Evolutionary conservation across 1,140 invertebrate species (phyloP).

Genomic region (Drosophila erecta): DNA sequence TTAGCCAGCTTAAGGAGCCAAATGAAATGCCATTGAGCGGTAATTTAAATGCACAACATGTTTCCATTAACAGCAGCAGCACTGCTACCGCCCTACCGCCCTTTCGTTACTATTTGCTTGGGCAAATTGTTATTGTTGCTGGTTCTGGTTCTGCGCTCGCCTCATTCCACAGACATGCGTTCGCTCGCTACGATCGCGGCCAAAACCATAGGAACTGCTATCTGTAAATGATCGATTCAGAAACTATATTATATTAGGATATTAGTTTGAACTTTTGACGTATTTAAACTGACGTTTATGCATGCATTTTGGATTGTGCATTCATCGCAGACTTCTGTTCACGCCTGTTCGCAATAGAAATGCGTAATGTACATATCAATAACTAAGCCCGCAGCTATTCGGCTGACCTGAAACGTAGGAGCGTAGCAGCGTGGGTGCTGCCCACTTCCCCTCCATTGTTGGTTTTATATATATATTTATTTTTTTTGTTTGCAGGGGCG

Average conservation of each 20-base stretch:
- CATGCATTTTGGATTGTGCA: neutral
- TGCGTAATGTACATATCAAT: neutral
- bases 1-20: conserved; percentile 54
- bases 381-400: conserved; percentile 1
- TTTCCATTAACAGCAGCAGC: conserved; percentile 59
- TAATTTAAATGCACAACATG: conserved; percentile 78
- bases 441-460: conserved; percentile 10
- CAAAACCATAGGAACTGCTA: neutral
- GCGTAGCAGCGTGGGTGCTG: conserved; percentile 7
- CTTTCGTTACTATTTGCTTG: conserved; percentile 47
- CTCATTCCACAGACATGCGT: conserved; percentile 45
- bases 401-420: conserved; percentile 2
- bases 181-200: neutral
- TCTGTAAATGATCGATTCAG: no score
- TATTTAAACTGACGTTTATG: no score
- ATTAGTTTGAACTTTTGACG: no score
- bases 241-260: no score
- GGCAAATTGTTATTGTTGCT: conserved; percentile 61
- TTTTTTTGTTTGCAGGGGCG: conserved; percentile 18
- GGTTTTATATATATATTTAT: no score
- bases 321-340: neutral
- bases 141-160: conserved; percentile 16
- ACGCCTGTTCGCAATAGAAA: no score
- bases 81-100: conserved; percentile 14
- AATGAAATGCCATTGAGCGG: conserved; percentile 71